Evolutionary conservation across 2,797 vertebrate species (phyloP).

Genomic region (Echiichthys vipera): DNA sequence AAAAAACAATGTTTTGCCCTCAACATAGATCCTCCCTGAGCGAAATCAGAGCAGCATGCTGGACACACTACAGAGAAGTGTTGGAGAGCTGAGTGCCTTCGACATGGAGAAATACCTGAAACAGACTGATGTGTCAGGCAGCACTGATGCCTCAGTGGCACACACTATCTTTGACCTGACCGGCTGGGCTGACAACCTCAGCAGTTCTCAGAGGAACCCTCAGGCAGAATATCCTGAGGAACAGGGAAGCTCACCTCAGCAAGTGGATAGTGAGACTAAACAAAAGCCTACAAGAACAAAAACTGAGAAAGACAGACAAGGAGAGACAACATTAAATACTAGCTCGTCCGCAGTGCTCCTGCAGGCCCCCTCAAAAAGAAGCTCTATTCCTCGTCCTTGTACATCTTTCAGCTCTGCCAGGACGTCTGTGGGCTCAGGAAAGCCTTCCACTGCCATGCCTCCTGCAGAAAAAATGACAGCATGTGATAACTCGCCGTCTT

Average conservation of each 20-base stretch:
- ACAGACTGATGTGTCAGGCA: conserved; percentile 80
- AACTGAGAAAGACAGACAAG: background rate
- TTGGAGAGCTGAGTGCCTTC: conserved; percentile 80
- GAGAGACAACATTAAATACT: background rate
- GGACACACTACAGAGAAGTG: conserved; percentile 78
- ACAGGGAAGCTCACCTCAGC: conserved; percentile 10
- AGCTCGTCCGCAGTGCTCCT: background rate
- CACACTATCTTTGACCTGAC: conserved; percentile 80
- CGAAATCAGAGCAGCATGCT: conserved; percentile 53
- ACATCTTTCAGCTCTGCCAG: conserved; percentile 47
- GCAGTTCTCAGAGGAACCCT: conserved; percentile 52
- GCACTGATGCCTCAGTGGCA: conserved; percentile 73
- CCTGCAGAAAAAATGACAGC: conserved; percentile 33
- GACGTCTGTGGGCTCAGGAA: conserved; percentile 58
- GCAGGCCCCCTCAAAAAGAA: conserved; percentile 55
- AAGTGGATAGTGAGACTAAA: background rate
- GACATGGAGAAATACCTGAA: conserved; percentile 95
- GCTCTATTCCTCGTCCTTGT: conserved; percentile 61
- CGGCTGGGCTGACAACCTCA: conserved; percentile 63
- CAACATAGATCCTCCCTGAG: conserved; percentile 24
- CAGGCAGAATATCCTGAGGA: conserved; percentile 35
- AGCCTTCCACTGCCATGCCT: conserved; percentile 31
- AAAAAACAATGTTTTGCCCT: background rate
- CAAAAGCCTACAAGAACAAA: background rate
- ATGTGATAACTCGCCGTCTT: conserved; percentile 21